These are phyloP conservation scores for Ectropis crepuscularia DNA, from an alignment of 2,888 invertebrate genomes.

Conservation along the genomic window DNA sequence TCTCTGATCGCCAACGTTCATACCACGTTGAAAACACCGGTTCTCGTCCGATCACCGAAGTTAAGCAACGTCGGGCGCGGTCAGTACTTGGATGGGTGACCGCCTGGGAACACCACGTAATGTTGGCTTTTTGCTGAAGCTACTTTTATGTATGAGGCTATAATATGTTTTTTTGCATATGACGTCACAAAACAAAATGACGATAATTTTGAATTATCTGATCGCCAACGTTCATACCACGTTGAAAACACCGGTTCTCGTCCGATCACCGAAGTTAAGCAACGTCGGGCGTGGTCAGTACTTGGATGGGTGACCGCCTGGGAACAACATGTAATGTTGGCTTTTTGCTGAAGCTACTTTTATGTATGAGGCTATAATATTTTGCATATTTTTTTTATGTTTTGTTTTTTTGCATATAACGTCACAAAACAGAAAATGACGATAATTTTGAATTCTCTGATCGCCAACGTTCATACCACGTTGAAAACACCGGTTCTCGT, in stretches of 20 bases:
- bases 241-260: constrained; percentile 74
- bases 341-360: constrained; percentile 48
- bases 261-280: constrained; percentile 83
- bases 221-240: constrained; percentile 66
- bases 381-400: no score
- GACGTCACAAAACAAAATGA: constrained; percentile 3
- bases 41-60: constrained; percentile 80
- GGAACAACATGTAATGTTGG: constrained; percentile 58
- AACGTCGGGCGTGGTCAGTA: constrained; percentile 81
- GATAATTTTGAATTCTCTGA: no score
- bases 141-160: background rate
- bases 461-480: constrained; percentile 66
- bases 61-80: constrained; percentile 76
- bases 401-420: no score
- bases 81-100: constrained; percentile 80
- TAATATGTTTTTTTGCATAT: background rate
- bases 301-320: constrained; percentile 81
- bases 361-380: no score
- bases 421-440: no score
- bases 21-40: constrained; percentile 74
- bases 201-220: background rate
- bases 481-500: constrained; percentile 75
- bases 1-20: constrained; percentile 69
- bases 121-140: no score
- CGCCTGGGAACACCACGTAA: constrained; percentile 55